phyloP scores from a whole-genome alignment of 2,888 invertebrate species.

The Electrophaes corylata region DNA sequence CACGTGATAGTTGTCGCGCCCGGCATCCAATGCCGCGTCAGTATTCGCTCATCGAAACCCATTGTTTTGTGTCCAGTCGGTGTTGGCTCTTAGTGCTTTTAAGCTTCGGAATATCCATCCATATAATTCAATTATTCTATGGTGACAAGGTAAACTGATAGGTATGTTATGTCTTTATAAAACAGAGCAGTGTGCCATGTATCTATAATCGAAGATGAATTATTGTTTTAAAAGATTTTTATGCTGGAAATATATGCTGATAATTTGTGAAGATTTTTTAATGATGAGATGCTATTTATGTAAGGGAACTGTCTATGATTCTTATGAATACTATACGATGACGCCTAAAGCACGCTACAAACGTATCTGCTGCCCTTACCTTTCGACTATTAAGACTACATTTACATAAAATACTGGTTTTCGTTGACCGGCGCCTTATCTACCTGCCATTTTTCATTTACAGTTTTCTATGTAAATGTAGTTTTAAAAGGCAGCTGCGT shows the following conservation, averaged over 20 bases:
- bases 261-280: conserved; percentile 78
- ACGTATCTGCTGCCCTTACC: neutral
- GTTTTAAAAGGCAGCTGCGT: conserved; percentile 32
- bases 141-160: conserved; percentile 82
- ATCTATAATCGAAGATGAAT: conserved; percentile 75
- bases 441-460: neutral
- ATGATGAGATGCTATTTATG: conserved; percentile 79
- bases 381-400: neutral
- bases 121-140: conserved; percentile 83
- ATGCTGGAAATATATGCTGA: conserved; percentile 81
- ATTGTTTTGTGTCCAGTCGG: conserved; percentile 50
- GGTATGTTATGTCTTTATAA: conserved; percentile 72
- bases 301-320: conserved; percentile 69
- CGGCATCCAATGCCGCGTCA: conserved; percentile 68
- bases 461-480: conserved; percentile 5
- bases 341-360: conserved; percentile 32
- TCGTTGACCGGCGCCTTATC: neutral
- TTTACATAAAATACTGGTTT: conserved; percentile 25
- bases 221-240: conserved; percentile 77
- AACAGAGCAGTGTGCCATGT: conserved; percentile 82
- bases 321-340: conserved; percentile 66
- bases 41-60: conserved; percentile 45
- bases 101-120: conserved; percentile 82
- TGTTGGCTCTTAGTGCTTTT: conserved; percentile 64
- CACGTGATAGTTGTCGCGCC: conserved; percentile 60